A percentile compares a stretch with the other conserved stretches of the same genome.
Conservation (phyloP, 2,888 invertebrate genomes). For the Rhyacophila evoluta region DNA sequence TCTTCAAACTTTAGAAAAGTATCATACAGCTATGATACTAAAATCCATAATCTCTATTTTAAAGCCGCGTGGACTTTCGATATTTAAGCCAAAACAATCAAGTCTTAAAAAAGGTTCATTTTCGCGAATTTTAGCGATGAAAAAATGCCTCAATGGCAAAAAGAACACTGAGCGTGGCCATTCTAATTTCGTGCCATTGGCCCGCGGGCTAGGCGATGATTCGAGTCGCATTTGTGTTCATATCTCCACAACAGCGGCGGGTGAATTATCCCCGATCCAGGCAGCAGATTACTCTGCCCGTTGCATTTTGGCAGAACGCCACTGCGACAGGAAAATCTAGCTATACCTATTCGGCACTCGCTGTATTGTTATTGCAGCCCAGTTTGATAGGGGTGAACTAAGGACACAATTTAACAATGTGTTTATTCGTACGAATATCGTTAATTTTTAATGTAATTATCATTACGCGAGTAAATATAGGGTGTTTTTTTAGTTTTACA, state of each 20-base stretch:
- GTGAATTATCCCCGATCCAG: slow-evolving; percentile 52
- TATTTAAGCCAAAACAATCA: too few relatives aligned
- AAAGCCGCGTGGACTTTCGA: too few relatives aligned
- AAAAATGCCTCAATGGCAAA: background rate
- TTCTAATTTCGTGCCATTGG: background rate
- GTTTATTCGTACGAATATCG: too few relatives aligned
- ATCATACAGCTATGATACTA: too few relatives aligned
- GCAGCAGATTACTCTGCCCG: slow-evolving; percentile 50
- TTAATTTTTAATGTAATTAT: too few relatives aligned
- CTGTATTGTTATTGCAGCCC: background rate
- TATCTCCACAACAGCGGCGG: slow-evolving; percentile 23
- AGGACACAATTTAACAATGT: too few relatives aligned
- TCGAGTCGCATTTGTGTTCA: slow-evolving; percentile 27
- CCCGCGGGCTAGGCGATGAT: background rate
- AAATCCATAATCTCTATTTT: too few relatives aligned
- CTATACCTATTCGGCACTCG: background rate
- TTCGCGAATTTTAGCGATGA: too few relatives aligned
- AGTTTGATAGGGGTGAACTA: background rate
- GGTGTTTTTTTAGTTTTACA: too few relatives aligned
- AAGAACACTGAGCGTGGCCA: background rate
- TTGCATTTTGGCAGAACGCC: slow-evolving; percentile 51
- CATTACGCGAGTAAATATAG: too few relatives aligned
- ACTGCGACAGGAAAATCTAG: slow-evolving; percentile 23
- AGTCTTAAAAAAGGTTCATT: too few relatives aligned
- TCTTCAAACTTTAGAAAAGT: too few relatives aligned